Conservation (phyloP, 2,888 invertebrate species). For the Sceliomorpha sp. region DNA sequence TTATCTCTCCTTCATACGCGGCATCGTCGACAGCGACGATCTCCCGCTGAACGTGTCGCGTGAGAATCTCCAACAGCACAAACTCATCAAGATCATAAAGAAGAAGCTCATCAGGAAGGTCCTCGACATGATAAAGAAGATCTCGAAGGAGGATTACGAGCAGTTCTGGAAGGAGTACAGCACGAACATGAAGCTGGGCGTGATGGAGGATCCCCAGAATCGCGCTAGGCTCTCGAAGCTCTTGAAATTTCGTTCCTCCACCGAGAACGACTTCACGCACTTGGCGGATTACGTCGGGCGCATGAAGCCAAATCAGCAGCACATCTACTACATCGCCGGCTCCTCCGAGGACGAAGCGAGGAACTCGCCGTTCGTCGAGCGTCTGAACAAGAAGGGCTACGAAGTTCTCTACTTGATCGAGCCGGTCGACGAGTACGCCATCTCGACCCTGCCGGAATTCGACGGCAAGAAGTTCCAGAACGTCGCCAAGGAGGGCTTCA, state of each 20-base stretch:
- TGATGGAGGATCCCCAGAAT: constrained; percentile 98
- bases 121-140: constrained; percentile 98
- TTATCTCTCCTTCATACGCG: constrained; percentile 96
- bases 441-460: constrained; percentile 97
- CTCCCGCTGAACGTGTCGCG: constrained; percentile 98
- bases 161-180: constrained; percentile 99
- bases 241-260: constrained; percentile 93
- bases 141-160: constrained; percentile 92
- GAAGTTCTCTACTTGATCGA: constrained; percentile 97
- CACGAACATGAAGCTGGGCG: constrained; percentile 97
- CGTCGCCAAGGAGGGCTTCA: constrained; percentile 98
- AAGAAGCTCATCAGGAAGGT: constrained; percentile 99
- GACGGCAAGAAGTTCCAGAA: constrained; percentile 99
- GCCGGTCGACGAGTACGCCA: constrained; percentile 98
- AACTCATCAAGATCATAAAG: constrained; percentile 98
- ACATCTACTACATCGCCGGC: constrained; percentile 98
- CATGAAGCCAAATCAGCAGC: constrained; percentile 97
- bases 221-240: constrained; percentile 97
- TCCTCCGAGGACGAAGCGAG: constrained; percentile 91
- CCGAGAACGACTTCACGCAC: constrained; percentile 85
- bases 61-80: constrained; percentile 99
- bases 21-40: constrained; percentile 99
- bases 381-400: constrained; percentile 94
- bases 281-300: constrained; percentile 94
- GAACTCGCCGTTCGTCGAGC: constrained; percentile 97